A percentile compares a stretch with the other conserved stretches of the same genome.
These are phyloP conservation scores for Drosophila orena DNA, from an alignment of 1,140 invertebrate species.

Conservation along the genomic window DNA sequence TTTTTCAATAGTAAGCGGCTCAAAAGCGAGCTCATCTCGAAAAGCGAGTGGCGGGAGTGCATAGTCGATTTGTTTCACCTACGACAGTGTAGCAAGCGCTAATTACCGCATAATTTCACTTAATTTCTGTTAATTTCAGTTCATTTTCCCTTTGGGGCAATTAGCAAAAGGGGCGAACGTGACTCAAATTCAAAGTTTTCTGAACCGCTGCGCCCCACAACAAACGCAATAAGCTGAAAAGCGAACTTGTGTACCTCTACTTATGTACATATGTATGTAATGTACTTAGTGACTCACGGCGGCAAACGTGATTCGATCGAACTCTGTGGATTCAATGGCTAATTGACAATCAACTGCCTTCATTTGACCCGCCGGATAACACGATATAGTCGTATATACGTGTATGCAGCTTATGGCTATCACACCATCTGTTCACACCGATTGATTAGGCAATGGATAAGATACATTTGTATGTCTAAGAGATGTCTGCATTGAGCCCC, in stretches of 20 bases:
- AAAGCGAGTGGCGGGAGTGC: too few relatives aligned
- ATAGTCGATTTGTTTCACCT: slow-evolving; percentile 16
- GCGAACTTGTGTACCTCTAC: not conserved
- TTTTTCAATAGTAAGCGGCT: too few relatives aligned
- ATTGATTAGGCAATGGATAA: slow-evolving; percentile 24
- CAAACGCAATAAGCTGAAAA: slow-evolving; percentile 6
- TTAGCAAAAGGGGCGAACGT: slow-evolving; percentile 46
- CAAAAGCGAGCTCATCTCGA: not conserved
- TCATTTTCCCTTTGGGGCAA: slow-evolving; percentile 38
- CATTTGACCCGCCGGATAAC: slow-evolving; percentile 10
- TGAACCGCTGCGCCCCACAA: slow-evolving; percentile 27
- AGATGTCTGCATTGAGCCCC: slow-evolving; percentile 9
- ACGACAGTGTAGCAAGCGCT: slow-evolving; percentile 24
- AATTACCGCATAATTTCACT: slow-evolving; percentile 55
- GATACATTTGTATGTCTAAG: too few relatives aligned
- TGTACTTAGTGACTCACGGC: slow-evolving; percentile 24
- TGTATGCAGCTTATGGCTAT: not conserved
- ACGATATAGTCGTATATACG: not conserved
- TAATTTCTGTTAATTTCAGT: slow-evolving; percentile 48
- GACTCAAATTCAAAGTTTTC: slow-evolving; percentile 39
- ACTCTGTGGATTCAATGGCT: slow-evolving; percentile 33
- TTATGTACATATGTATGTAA: too few relatives aligned
- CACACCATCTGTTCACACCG: slow-evolving; percentile 10
- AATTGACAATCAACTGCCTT: slow-evolving; percentile 51
- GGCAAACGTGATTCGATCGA: slow-evolving; percentile 28